These are phyloP conservation scores for Cerastis leucographa DNA, from an alignment of 2,888 invertebrate genomes.

Conservation along the genomic window DNA sequence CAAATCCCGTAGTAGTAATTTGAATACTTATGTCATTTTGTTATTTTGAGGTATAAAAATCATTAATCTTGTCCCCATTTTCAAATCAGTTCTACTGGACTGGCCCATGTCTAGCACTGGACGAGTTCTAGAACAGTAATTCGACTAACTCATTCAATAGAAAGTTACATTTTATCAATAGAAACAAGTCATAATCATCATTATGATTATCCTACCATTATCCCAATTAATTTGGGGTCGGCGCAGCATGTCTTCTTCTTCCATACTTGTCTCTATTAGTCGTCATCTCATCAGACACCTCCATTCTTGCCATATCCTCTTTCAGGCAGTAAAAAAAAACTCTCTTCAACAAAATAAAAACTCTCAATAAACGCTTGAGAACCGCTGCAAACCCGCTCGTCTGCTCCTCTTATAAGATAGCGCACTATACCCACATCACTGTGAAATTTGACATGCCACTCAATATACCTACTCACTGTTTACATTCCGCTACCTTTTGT, in stretches of 20 bases:
- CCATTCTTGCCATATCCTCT: too few species aligned
- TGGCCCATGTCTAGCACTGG: not conserved
- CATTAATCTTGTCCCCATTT: not conserved
- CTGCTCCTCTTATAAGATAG: constrained; percentile 75
- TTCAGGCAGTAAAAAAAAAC: too few species aligned
- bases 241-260: too few species aligned
- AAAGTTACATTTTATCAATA: not conserved
- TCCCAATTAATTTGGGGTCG: too few species aligned
- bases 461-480: constrained; percentile 59
- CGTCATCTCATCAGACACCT: too few species aligned
- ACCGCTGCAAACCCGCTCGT: constrained; percentile 60
- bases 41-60: not conserved
- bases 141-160: not conserved
- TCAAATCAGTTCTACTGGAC: not conserved
- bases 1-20: not conserved
- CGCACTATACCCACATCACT: constrained; percentile 78
- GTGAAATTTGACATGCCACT: constrained; percentile 71
- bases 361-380: not conserved
- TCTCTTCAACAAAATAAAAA: not conserved
- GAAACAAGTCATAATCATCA: not conserved
- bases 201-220: too few species aligned
- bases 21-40: not conserved
- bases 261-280: too few species aligned
- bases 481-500: constrained; percentile 49
- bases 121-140: not conserved